These are phyloP conservation scores for Crotalus helleri DNA, from an alignment of 2,113 vertebrate genomes.

Conservation along the genomic window DNA sequence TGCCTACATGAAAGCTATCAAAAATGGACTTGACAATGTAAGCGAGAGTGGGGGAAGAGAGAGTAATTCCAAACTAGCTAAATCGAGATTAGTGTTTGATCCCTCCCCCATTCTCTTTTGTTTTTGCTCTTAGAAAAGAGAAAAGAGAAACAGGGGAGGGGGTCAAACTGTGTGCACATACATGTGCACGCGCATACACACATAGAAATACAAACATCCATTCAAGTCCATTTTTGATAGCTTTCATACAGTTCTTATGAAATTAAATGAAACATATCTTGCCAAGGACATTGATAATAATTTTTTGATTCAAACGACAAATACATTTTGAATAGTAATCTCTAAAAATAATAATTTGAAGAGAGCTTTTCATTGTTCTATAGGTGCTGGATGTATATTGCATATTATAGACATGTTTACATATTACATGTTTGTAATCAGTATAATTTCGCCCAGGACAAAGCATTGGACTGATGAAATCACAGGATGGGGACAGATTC, in stretches of 20 bases:
- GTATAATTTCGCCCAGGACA: neutral
- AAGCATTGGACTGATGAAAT: neutral
- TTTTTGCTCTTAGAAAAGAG: neutral
- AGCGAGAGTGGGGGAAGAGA: neutral
- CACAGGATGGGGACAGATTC: neutral
- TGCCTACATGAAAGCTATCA: neutral
- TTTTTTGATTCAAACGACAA: neutral
- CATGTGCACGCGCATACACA: neutral
- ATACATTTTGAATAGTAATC: neutral
- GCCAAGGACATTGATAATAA: neutral
- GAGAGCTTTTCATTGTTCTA: neutral
- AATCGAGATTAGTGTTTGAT: neutral
- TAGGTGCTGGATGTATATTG: neutral
- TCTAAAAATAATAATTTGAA: neutral
- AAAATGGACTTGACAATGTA: neutral
- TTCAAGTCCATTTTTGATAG: neutral
- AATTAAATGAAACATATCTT: neutral
- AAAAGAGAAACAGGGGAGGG: neutral
- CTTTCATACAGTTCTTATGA: neutral
- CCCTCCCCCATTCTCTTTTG: neutral
- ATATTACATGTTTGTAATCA: neutral
- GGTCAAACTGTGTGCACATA: neutral
- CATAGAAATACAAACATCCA: neutral
- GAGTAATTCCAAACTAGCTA: neutral
- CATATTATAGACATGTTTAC: neutral